These are phyloP conservation scores for Caenorhabditis uteleia DNA, from an alignment of 2,888 invertebrate genomes.

Conservation along the genomic window DNA sequence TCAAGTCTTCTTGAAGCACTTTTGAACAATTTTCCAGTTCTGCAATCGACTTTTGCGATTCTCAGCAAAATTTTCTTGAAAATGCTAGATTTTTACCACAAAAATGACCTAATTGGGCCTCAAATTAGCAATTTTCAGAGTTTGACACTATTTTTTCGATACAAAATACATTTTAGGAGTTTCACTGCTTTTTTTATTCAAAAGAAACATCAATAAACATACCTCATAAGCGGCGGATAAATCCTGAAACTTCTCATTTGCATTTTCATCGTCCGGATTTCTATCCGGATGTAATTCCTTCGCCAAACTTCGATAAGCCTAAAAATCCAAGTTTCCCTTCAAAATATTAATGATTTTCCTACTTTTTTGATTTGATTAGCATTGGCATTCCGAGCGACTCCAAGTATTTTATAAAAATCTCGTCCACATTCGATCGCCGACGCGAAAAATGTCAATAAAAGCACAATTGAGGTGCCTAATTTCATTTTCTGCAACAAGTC, in stretches of 20 bases:
- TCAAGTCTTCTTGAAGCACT: no score
- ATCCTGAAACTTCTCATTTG: conserved; percentile 83
- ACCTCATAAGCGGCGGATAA: conserved; percentile 69
- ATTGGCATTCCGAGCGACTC: conserved; percentile 83
- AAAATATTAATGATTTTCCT: conserved; percentile 1
- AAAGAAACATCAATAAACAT: no score
- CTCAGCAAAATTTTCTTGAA: no score
- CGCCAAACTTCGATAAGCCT: conserved; percentile 77
- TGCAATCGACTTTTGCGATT: no score
- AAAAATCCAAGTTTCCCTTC: no score
- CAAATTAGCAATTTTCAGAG: no score
- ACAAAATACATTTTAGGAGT: not conserved
- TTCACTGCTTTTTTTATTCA: not conserved
- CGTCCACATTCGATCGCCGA: conserved; percentile 57
- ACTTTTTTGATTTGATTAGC: conserved; percentile 94
- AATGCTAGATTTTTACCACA: no score
- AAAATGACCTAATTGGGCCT: no score
- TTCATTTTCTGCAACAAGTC: no score
- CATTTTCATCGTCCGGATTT: conserved; percentile 89
- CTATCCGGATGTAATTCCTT: conserved; percentile 97
- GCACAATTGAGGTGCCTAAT: not conserved
- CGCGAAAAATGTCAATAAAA: conserved; percentile 3
- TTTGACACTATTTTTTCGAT: no score
- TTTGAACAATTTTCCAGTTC: no score
- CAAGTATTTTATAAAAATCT: conserved; percentile 71